phyloP scores from a whole-genome alignment of 2,113 vertebrate genomes.

The Otolemur garnettii region DNA sequence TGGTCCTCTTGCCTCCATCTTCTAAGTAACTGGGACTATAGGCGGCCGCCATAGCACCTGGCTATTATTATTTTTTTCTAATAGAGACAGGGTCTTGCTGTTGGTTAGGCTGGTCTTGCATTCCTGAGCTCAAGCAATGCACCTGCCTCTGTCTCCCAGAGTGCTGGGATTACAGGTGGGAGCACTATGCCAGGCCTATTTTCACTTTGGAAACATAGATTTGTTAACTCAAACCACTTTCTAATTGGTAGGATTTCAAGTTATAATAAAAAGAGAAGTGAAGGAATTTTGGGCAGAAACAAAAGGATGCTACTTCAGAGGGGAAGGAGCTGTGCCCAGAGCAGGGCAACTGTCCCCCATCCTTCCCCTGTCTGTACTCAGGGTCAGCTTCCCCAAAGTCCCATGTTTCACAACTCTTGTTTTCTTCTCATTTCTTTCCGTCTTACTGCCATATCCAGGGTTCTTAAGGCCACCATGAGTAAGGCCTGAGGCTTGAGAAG shows the following conservation, averaged over 20 bases:
- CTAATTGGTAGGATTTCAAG: neutral
- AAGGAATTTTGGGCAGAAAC: neutral
- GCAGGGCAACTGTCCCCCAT: too few species aligned
- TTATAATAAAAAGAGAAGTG: neutral
- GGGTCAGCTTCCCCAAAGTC: neutral
- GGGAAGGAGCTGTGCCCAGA: neutral
- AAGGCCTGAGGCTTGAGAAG: neutral
- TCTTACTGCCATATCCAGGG: neutral
- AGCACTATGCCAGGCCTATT: neutral
- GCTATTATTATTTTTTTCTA: too few species aligned
- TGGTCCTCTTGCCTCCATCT: too few species aligned
- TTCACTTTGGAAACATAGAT: neutral
- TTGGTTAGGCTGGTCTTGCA: too few species aligned
- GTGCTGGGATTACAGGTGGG: too few species aligned
- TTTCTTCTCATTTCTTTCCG: neutral
- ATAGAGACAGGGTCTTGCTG: too few species aligned
- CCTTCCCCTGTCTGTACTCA: neutral
- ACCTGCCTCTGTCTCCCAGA: too few species aligned
- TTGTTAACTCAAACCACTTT: neutral
- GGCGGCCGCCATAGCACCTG: too few species aligned
- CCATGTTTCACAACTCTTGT: neutral
- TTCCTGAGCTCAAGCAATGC: too few species aligned
- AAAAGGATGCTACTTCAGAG: neutral
- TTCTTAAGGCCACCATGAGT: neutral
- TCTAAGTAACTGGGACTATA: too few species aligned